phyloP scores from a whole-genome alignment of 2,888 invertebrate species.

The Ochropleura plecta region DNA sequence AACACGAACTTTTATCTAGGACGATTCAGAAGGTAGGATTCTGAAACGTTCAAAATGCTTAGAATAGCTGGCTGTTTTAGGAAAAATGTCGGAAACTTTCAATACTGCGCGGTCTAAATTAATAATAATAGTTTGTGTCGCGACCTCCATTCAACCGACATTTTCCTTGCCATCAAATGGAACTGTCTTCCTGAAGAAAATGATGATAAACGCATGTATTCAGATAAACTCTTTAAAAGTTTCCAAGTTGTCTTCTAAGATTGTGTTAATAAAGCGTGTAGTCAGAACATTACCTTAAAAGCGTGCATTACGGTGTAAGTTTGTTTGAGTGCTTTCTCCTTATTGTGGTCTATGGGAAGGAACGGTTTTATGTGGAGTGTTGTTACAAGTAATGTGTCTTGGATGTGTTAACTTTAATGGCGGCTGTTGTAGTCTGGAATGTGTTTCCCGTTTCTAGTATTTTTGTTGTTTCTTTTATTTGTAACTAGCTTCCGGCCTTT shows the following conservation, averaged over 20 bases:
- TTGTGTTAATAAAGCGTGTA: background rate
- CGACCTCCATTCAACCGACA: background rate
- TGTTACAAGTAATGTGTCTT: slow-evolving; percentile 43
- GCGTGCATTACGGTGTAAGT: slow-evolving; percentile 23
- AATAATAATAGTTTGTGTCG: background rate
- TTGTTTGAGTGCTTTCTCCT: slow-evolving; percentile 24
- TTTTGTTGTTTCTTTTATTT: slow-evolving; percentile 10
- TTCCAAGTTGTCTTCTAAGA: slow-evolving; percentile 2
- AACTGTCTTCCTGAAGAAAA: background rate
- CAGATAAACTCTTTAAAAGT: slow-evolving; percentile 10
- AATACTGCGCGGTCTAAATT: background rate
- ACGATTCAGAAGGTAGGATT: background rate
- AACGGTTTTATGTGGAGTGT: slow-evolving; percentile 28
- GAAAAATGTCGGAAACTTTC: background rate
- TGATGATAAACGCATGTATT: background rate
- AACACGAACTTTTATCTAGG: background rate
- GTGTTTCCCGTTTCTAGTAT: slow-evolving; percentile 12
- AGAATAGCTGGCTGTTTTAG: background rate
- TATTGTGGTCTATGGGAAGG: slow-evolving; percentile 3
- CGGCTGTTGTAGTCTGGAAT: slow-evolving; percentile 7
- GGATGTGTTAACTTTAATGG: slow-evolving; percentile 29
- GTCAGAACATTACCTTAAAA: slow-evolving; percentile 33
- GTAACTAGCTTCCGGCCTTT: background rate
- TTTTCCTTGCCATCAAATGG: background rate
- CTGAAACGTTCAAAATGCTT: background rate